These are phyloP conservation scores for Calliopsis andreniformis DNA, from an alignment of 1,140 invertebrate genomes.

Conservation along the genomic window DNA sequence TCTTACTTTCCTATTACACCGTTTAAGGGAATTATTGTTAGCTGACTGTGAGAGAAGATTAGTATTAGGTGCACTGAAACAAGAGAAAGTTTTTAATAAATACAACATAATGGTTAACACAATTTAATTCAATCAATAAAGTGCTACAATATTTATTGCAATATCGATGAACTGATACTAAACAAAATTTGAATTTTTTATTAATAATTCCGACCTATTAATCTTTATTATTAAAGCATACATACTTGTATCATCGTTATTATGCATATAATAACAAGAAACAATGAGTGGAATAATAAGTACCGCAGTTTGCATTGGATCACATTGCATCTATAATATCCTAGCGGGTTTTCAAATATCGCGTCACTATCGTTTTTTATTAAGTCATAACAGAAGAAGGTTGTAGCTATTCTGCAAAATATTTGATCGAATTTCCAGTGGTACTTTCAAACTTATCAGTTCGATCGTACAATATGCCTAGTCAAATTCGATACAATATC, in stretches of 20 bases:
- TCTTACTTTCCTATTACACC: background rate
- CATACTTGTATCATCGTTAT: slow-evolving; percentile 28
- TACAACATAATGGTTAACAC: slow-evolving; percentile 19
- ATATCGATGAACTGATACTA: slow-evolving; percentile 39
- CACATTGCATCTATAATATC: slow-evolving; percentile 37
- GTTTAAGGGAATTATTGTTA: background rate
- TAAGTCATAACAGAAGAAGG: background rate
- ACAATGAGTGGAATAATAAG: slow-evolving; percentile 43
- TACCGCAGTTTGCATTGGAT: slow-evolving; percentile 12
- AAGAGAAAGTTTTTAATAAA: background rate
- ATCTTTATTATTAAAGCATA: slow-evolving; percentile 51
- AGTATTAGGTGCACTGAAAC: background rate
- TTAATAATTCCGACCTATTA: slow-evolving; percentile 17
- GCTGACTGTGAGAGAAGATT: background rate
- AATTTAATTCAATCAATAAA: slow-evolving; percentile 71
- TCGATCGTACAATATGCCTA: background rate
- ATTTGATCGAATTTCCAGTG: background rate
- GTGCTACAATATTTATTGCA: slow-evolving; percentile 68
- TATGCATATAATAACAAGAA: slow-evolving; percentile 50
- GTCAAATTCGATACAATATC: slow-evolving; percentile 24
- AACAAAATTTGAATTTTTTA: slow-evolving; percentile 50
- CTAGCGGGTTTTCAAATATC: slow-evolving; percentile 43
- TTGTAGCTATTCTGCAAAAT: background rate
- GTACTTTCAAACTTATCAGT: background rate
- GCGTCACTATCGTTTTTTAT: slow-evolving; percentile 21